Base-by-base conservation (phyloP, 2,797 vertebrate species). In the Labeo calbasu region DNA sequence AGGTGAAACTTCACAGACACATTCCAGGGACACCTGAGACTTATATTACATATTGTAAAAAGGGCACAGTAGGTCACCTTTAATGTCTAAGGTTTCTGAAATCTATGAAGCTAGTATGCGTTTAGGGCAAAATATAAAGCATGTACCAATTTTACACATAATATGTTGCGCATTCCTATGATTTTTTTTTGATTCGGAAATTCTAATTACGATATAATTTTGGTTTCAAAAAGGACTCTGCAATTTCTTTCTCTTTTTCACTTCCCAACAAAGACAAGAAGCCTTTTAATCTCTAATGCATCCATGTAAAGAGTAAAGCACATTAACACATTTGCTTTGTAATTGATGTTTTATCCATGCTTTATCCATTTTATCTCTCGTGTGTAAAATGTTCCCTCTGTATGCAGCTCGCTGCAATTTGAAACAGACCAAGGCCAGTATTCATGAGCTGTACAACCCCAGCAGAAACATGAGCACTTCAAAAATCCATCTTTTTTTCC, bases 381-480 rank as follows among this genome's bases (percentile, higher is more conserved):
- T 51, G 7, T 51, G 48, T 78, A 25, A 65, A 21, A 25, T 28
- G 23, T 63, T 78, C 57, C 57, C 25, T 66, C 6, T 21, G 25
- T 63, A 32, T 28, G 46, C 61, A 28, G 63, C 59, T 79, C 48
- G 8, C 77, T 36, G 15, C 28, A 46, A 66, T 79, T 68, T 51
- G 23, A 79, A 68, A 79, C 48, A 32, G 19, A 66, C 43, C 59
- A 79, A 48, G 17, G 14, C 5, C 7, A 40, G 63, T 68, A 79
- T 79, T 79, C 77, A 68, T 57, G 51, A 70, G 66, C 32, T 55
- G 63, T 17, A 19, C 51, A 66, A n/a, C 50, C 61, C 71, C 86
- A 71, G 77, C 83, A 71, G 91, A 92, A 93, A 92, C 86, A 87
- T 88, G 89, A 93, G 82, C 84, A 83, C 82, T 88, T 90, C 81